Evolutionary conservation across 2,797 vertebrate genomes (phyloP).

Genomic region (Liparis tanakae): DNA sequence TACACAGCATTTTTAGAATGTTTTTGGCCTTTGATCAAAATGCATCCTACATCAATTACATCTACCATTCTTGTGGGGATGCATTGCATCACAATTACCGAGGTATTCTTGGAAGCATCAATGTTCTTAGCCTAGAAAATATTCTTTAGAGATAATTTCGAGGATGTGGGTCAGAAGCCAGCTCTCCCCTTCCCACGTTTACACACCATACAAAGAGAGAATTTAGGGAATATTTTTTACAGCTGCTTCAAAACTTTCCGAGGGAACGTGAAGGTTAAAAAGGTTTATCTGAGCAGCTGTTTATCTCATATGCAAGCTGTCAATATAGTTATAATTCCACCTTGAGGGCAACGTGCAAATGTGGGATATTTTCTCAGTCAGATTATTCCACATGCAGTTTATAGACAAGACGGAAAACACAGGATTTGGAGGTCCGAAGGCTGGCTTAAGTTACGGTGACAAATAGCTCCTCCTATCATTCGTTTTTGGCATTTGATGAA

Average conservation of each 20-base stretch:
- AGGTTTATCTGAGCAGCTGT: constrained; percentile 25
- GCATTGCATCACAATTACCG: background rate
- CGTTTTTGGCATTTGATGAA: constrained; percentile 31
- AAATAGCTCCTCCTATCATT: background rate
- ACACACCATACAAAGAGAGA: background rate
- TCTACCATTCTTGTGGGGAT: background rate
- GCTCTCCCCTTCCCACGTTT: background rate
- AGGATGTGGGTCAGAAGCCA: background rate
- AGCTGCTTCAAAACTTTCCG: constrained; percentile 5
- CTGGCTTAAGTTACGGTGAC: constrained; percentile 13
- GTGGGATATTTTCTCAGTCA: constrained; percentile 29
- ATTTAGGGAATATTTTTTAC: background rate
- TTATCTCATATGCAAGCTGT: constrained; percentile 31
- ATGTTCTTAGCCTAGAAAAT: background rate
- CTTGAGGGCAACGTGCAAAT: constrained; percentile 47
- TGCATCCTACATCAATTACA: background rate
- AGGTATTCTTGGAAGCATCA: background rate
- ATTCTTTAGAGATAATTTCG: background rate
- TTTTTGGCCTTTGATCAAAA: constrained; percentile 1
- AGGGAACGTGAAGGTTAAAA: constrained; percentile 24
- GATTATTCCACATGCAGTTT: constrained; percentile 36
- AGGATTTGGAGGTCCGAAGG: constrained; percentile 39
- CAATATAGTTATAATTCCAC: constrained; percentile 36
- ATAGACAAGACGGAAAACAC: constrained; percentile 24
- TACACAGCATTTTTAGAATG: background rate